Conservation (phyloP, 2,888 invertebrate species). For the Gerris lacustris region DNA sequence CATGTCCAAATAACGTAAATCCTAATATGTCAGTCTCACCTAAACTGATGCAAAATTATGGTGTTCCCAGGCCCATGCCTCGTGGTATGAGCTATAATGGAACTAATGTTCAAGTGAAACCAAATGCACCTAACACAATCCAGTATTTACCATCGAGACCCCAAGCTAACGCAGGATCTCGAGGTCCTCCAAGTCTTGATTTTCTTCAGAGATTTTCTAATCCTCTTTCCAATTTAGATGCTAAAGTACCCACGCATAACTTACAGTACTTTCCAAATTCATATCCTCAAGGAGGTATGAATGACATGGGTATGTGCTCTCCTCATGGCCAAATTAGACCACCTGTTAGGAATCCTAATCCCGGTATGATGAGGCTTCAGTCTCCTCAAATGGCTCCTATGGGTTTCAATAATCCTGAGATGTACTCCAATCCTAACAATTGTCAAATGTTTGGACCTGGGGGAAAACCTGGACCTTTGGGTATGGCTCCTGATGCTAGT, state of each 20-base stretch:
- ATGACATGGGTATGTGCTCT: slow-evolving; percentile 36
- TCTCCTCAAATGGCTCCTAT: slow-evolving; percentile 24
- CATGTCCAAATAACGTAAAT: slow-evolving; percentile 27
- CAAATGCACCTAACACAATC: slow-evolving; percentile 93
- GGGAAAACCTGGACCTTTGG: slow-evolving; percentile 38
- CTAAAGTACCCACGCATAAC: slow-evolving; percentile 56
- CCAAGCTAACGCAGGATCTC: slow-evolving; percentile 57
- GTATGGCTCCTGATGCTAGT: slow-evolving; percentile 43
- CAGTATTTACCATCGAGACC: slow-evolving; percentile 93
- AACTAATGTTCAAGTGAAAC: slow-evolving; percentile 75
- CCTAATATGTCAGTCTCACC: slow-evolving; percentile 32
- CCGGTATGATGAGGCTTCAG: slow-evolving; percentile 27
- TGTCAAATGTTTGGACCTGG: slow-evolving; percentile 29
- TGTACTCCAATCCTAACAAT: slow-evolving; percentile 26
- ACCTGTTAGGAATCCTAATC: slow-evolving; percentile 24
- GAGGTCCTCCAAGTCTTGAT: slow-evolving; percentile 77
- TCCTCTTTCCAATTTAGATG: slow-evolving; percentile 58
- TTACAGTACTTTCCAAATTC: slow-evolving; percentile 59
- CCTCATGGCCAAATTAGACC: slow-evolving; percentile 35
- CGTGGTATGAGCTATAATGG: slow-evolving; percentile 51
- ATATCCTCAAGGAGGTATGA: slow-evolving; percentile 29
- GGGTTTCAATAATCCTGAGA: slow-evolving; percentile 27
- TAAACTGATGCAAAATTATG: slow-evolving; percentile 38
- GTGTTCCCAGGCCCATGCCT: slow-evolving; percentile 27
- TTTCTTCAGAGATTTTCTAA: slow-evolving; percentile 80